phyloP scores from a whole-genome alignment of 2,888 invertebrate genomes.

The Xanthia icteritia region DNA sequence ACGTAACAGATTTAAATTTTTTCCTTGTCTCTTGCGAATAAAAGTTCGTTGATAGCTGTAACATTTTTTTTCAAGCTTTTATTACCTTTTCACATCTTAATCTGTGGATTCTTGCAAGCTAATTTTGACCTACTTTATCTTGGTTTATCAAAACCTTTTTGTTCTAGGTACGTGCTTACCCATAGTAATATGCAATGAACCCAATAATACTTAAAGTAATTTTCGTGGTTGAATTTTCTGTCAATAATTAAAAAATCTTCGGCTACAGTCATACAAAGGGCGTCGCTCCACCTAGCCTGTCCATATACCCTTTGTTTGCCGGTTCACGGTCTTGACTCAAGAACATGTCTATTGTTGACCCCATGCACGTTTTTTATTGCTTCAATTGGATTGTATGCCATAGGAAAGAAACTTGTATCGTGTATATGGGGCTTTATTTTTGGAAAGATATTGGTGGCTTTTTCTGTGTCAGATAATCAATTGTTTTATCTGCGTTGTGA shows the following conservation, averaged over 20 bases:
- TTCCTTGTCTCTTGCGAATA: constrained; percentile 13
- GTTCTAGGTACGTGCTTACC: no score
- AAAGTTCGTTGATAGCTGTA: constrained; percentile 12
- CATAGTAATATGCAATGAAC: no score
- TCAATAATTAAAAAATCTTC: no score
- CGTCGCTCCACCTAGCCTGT: no score
- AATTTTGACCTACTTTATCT: not conserved
- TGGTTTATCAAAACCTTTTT: not conserved
- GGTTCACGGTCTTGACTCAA: no score
- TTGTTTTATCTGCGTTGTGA: not conserved
- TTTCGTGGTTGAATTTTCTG: no score
- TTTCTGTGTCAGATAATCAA: not conserved
- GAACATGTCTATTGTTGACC: no score
- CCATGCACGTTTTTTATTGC: not conserved
- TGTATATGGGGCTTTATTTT: not conserved
- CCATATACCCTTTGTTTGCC: no score
- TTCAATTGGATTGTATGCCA: not conserved
- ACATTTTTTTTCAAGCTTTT: not conserved
- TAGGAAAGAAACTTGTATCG: not conserved
- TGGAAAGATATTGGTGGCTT: not conserved
- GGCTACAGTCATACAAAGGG: no score
- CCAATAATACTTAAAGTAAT: no score
- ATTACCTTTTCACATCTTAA: not conserved
- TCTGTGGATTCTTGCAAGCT: not conserved
- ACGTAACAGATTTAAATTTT: constrained; percentile 51